These are phyloP conservation scores for Puntigrus tetrazona DNA, from an alignment of 2,113 vertebrate species.

Conservation along the genomic window DNA sequence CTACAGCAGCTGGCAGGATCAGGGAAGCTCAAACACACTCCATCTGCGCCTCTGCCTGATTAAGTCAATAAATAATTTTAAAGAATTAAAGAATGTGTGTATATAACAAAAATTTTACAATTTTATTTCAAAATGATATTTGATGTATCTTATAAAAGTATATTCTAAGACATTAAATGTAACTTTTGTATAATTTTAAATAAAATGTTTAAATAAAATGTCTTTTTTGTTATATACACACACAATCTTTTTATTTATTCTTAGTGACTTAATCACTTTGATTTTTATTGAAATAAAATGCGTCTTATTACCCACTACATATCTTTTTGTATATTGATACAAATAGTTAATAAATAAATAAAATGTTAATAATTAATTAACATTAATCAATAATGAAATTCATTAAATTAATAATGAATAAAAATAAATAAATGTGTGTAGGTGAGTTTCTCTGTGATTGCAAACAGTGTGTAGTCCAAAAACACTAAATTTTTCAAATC, in stretches of 20 bases:
- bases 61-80: neutral
- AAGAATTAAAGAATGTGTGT: conserved; percentile 1
- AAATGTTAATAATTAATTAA: too few species aligned
- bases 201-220: too few species aligned
- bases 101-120: too few species aligned
- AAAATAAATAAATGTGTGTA: neutral
- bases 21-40: conserved; percentile 9
- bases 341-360: too few species aligned
- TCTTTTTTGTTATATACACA: too few species aligned
- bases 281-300: too few species aligned
- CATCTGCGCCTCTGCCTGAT: conserved; percentile 20
- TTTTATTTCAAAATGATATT: neutral
- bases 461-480: neutral
- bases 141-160: neutral
- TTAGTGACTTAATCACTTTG: too few species aligned
- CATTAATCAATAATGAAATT: too few species aligned
- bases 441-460: neutral
- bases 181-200: neutral
- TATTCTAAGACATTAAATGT: neutral
- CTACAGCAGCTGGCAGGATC: conserved; percentile 47
- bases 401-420: too few species aligned
- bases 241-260: too few species aligned
- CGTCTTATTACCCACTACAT: neutral
- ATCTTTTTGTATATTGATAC: neutral
- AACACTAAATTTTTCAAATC: neutral